Evolutionary conservation across 2,113 vertebrate species (phyloP).

Genomic region (Leiothrix lutea): DNA sequence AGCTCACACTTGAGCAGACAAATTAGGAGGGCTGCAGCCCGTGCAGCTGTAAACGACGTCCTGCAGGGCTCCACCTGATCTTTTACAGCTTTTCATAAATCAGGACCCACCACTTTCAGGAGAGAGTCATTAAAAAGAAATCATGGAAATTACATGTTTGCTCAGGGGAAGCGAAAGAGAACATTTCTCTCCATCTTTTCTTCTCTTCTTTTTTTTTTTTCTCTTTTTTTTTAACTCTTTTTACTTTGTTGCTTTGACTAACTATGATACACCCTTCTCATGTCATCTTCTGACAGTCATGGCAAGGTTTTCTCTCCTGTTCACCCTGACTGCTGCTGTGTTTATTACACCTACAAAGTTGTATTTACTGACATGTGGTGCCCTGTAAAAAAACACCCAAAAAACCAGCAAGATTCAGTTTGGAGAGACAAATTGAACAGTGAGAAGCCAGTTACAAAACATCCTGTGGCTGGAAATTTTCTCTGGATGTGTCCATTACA

Average conservation of each 20-base stretch:
- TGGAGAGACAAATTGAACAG: not conserved
- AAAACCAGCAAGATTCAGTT: not conserved
- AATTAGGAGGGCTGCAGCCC: conserved; percentile 88
- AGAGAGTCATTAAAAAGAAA: conserved; percentile 96
- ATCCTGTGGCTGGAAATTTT: not conserved
- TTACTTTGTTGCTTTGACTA: not conserved
- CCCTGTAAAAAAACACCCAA: not conserved
- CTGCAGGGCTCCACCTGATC: conserved; percentile 85
- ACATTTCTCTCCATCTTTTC: conserved; percentile 56
- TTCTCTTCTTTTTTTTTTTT: not conserved
- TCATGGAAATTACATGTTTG: conserved; percentile 96
- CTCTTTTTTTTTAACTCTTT: not conserved
- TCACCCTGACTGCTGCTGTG: not conserved
- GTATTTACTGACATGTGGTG: not conserved
- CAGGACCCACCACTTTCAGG: conserved; percentile 81
- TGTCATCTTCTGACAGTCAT: not conserved
- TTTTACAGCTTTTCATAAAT: conserved; percentile 91
- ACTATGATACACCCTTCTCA: not conserved
- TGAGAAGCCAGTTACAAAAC: conserved; percentile 9
- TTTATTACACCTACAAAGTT: not conserved
- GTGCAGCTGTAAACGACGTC: conserved; percentile 87
- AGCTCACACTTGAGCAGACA: conserved; percentile 89
- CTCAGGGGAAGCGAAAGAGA: conserved; percentile 82
- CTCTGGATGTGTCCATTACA: not conserved
- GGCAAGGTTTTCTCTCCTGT: not conserved